Conservation (phyloP, 2,888 invertebrate species). For the Dryococelus australis region DNA sequence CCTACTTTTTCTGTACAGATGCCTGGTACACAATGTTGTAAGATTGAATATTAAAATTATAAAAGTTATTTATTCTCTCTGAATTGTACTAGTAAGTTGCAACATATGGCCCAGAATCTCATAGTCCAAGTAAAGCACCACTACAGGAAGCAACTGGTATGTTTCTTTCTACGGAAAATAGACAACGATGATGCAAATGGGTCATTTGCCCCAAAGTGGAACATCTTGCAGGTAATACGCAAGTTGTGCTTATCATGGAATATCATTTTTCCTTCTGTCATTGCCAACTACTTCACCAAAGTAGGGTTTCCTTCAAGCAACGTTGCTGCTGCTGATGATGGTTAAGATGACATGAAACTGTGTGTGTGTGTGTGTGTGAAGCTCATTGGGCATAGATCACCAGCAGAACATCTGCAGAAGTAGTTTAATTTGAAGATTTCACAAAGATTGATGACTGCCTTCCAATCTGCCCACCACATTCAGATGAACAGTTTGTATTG, state of each 20-base stretch:
- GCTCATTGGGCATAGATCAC: background rate
- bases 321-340: background rate
- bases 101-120: background rate
- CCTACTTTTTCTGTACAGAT: background rate
- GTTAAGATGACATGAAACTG: background rate
- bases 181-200: background rate
- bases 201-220: background rate
- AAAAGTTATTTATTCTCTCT: background rate
- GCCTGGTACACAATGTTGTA: background rate
- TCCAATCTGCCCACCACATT: background rate
- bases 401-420: background rate
- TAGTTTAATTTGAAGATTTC: background rate
- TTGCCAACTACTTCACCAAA: background rate
- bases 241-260: background rate
- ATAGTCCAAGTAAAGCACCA: background rate
- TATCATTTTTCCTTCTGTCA: background rate
- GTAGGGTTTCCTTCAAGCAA: background rate
- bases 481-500: background rate
- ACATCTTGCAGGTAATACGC: background rate
- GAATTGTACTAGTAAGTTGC: background rate
- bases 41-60: background rate
- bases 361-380: background rate
- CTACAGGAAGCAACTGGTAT: background rate
- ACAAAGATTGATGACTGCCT: background rate
- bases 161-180: background rate